phyloP scores from a whole-genome alignment of 2,113 vertebrate species.

The Larimichthys crocea region DNA sequence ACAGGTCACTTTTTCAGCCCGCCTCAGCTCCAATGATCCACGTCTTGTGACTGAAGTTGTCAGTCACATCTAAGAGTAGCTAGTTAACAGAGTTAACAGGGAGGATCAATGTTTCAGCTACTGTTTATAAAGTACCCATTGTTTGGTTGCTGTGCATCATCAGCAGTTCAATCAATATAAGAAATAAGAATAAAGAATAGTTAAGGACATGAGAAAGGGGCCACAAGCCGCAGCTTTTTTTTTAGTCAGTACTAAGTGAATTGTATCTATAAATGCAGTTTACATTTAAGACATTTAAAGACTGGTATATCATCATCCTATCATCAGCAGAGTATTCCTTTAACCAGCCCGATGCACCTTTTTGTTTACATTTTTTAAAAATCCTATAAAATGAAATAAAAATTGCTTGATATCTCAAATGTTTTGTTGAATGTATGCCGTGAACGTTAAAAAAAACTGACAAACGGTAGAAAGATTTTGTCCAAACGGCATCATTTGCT shows the following conservation, averaged over 20 bases:
- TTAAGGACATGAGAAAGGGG: background rate
- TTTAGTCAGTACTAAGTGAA: background rate
- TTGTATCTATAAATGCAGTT: background rate
- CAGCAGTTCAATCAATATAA: background rate
- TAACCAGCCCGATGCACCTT: background rate
- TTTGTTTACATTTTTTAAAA: background rate
- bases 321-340: background rate
- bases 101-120: too few relatives aligned
- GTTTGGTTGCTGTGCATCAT: too few relatives aligned
- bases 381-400: background rate
- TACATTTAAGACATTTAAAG: background rate
- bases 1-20: too few relatives aligned
- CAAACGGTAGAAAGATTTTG: background rate
- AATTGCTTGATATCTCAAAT: background rate
- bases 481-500: background rate
- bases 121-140: too few relatives aligned
- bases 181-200: background rate
- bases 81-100: background rate
- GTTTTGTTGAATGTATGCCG: background rate
- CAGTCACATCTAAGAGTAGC: background rate
- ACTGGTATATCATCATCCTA: background rate
- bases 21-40: too few relatives aligned
- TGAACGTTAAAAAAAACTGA: background rate
- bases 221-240: too few relatives aligned
- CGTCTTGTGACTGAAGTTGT: background rate